Conservation (phyloP, 2,113 vertebrate species). For the Cepphus grylle region DNA sequence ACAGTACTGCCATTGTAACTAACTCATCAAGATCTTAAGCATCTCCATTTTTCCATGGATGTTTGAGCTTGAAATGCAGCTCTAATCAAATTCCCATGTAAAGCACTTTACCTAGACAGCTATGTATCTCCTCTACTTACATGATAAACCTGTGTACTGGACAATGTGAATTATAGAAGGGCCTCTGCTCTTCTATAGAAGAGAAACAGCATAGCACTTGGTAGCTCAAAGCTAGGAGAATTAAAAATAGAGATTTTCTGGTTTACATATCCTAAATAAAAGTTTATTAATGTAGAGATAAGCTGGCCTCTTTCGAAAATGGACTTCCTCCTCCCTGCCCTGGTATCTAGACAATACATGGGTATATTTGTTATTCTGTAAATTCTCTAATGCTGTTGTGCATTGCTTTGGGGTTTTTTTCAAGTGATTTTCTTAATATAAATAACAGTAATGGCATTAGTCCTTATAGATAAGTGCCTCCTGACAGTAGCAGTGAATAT, state of each 20-base stretch:
- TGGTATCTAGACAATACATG: background rate
- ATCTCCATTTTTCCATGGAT: background rate
- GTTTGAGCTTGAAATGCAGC: background rate
- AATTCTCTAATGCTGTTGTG: background rate
- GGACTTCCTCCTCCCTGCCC: fast-evolving
- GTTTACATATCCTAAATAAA: background rate
- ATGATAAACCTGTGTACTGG: background rate
- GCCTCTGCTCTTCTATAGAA: background rate
- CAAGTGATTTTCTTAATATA: background rate
- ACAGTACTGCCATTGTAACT: background rate
- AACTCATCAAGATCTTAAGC: background rate
- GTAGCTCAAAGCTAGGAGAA: background rate
- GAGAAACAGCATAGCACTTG: background rate
- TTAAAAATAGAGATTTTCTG: background rate
- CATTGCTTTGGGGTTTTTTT: background rate
- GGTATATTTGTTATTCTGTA: background rate
- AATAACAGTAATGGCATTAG: background rate
- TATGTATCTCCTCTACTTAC: background rate
- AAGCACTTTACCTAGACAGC: background rate
- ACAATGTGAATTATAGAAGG: background rate
- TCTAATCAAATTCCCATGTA: background rate
- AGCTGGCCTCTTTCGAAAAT: background rate
- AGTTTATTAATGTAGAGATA: background rate
- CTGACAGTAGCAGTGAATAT: background rate
- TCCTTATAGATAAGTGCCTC: background rate